Percentiles rank a stretch among this genome's conserved stretches.
Conservation (phyloP, 2,797 vertebrate genomes). For the Rhadinocentrus ornatus region DNA sequence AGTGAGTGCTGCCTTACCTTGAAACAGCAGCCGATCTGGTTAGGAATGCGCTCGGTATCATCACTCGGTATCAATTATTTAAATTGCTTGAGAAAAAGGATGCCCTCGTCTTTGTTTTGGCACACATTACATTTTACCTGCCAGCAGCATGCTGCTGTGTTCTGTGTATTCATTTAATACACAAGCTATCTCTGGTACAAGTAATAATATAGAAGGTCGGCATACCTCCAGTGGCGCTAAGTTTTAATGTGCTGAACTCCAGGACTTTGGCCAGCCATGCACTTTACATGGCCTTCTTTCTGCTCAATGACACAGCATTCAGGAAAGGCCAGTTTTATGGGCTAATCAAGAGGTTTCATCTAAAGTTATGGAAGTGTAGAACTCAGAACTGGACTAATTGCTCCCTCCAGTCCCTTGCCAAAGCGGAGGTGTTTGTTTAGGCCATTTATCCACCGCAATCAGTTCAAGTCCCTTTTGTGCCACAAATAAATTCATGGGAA, state of each 20-base stretch:
- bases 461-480: constrained; percentile 66
- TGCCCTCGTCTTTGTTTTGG: constrained; percentile 32
- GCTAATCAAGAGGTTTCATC: constrained; percentile 75
- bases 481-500: constrained; percentile 73
- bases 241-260: constrained; percentile 64
- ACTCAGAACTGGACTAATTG: constrained; percentile 63
- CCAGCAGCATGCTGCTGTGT: constrained; percentile 22
- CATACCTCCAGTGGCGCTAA: constrained; percentile 47
- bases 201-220: constrained; percentile 54
- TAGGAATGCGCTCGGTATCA: constrained; percentile 9
- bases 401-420: constrained; percentile 64
- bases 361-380: constrained; percentile 70
- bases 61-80: constrained; percentile 19
- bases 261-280: constrained; percentile 68
- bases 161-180: constrained; percentile 22
- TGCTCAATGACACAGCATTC: constrained; percentile 63
- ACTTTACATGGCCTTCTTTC: constrained; percentile 55
- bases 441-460: constrained; percentile 72
- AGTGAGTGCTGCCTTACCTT: too few species aligned
- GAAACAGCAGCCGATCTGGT: constrained; percentile 1
- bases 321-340: constrained; percentile 67
- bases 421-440: constrained; percentile 65
- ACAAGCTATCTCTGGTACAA: constrained; percentile 46
- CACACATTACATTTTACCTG: constrained; percentile 28
- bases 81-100: constrained; percentile 41